Evolutionary conservation across 2,797 vertebrate species (phyloP).

Genomic region (Rachycentron canadum): DNA sequence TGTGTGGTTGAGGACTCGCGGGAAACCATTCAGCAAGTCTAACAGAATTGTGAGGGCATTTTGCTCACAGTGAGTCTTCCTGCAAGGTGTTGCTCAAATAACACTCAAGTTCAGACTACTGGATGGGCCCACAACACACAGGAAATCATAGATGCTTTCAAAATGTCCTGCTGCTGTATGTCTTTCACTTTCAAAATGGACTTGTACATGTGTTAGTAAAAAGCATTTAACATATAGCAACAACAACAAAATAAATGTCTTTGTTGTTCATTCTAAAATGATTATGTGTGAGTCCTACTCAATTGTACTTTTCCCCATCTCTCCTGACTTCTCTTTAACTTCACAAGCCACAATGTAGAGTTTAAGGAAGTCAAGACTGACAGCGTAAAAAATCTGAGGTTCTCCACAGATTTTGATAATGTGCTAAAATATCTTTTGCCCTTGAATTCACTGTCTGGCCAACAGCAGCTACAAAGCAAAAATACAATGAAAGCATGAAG

Average conservation of each 20-base stretch:
- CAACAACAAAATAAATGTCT: neutral
- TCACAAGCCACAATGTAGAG: neutral
- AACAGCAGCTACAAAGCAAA: conserved; percentile 32
- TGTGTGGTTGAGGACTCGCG: conserved; percentile 47
- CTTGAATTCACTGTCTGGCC: conserved; percentile 46
- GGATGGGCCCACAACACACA: conserved; percentile 11
- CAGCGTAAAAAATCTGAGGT: conserved; percentile 14
- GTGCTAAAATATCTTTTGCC: conserved; percentile 32
- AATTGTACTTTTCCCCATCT: conserved; percentile 8
- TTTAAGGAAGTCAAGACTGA: conserved; percentile 10
- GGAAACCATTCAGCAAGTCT: conserved; percentile 62
- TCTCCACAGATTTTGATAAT: conserved; percentile 14
- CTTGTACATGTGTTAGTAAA: neutral
- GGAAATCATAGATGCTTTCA: conserved; percentile 5
- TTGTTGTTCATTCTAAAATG: neutral
- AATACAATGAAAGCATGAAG: conserved; percentile 34
- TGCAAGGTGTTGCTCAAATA: conserved; percentile 22
- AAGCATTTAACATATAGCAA: neutral
- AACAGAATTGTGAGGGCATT: conserved; percentile 32
- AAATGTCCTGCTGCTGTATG: neutral
- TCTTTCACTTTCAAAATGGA: neutral
- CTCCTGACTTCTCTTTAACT: conserved; percentile 16
- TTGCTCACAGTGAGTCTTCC: conserved; percentile 27
- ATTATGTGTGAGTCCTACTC: neutral
- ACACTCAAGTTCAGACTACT: conserved; percentile 22